Conservation (phyloP, 2,113 vertebrate genomes). For the Aplodontia rufa region DNA sequence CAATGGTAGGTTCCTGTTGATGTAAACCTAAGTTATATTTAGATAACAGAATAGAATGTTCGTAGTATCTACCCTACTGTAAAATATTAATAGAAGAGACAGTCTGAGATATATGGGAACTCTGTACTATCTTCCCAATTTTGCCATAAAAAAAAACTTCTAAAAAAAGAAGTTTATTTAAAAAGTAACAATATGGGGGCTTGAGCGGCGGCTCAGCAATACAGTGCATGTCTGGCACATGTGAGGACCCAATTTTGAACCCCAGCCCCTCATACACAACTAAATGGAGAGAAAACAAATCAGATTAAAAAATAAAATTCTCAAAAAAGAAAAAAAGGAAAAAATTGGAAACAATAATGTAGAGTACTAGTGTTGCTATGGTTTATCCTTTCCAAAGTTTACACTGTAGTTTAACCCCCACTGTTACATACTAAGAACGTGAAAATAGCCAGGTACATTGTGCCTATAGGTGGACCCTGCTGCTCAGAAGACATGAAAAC, state of each 20-base stretch:
- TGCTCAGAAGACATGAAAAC: not conserved
- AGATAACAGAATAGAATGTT: not conserved
- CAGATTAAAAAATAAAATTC: too few relatives aligned
- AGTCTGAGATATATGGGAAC: not conserved
- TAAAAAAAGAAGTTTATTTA: constrained; percentile 30
- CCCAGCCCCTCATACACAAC: too few relatives aligned
- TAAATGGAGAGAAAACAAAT: too few relatives aligned
- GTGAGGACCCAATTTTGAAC: too few relatives aligned
- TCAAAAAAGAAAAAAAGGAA: too few relatives aligned
- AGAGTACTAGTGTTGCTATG: not conserved
- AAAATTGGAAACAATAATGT: not conserved
- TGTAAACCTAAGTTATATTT: constrained; percentile 7
- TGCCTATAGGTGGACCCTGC: not conserved
- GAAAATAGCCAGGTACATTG: not conserved
- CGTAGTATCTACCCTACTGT: not conserved
- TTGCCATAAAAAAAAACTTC: not conserved
- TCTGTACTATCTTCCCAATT: not conserved
- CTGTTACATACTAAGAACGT: not conserved
- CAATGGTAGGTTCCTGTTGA: not conserved
- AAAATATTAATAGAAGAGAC: not conserved
- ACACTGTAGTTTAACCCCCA: not conserved
- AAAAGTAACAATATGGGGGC: not conserved
- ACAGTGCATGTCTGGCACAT: too few relatives aligned
- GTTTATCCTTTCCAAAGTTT: not conserved
- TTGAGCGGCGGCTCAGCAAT: too few relatives aligned